Conservation (phyloP, 2,888 invertebrate species). For the Acronicta psi region DNA sequence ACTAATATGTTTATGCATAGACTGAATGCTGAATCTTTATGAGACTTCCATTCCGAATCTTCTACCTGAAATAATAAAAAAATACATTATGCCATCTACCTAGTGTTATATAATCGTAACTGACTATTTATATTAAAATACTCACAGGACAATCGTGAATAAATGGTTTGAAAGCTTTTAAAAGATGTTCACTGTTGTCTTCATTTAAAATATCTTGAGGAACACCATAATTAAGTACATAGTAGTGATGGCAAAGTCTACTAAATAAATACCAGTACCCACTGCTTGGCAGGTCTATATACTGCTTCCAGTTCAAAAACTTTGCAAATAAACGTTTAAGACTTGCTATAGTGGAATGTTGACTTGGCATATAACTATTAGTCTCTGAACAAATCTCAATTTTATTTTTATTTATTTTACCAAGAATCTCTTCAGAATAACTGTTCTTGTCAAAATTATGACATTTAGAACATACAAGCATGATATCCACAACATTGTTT, state of each 20-base stretch:
- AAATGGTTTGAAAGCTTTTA: conserved; percentile 73
- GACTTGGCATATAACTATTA: conserved; percentile 58
- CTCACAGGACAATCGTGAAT: conserved; percentile 41
- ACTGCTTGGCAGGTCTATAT: conserved; percentile 65
- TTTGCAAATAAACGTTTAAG: conserved; percentile 73
- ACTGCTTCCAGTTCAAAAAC: conserved; percentile 77
- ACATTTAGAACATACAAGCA: conserved; percentile 76
- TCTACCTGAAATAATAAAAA: conserved; percentile 62
- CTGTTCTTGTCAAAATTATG: conserved; percentile 57
- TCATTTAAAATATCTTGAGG: conserved; percentile 69
- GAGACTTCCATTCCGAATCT: conserved; percentile 64
- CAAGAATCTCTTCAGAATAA: conserved; percentile 46
- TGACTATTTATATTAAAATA: conserved; percentile 11
- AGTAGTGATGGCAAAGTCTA: conserved; percentile 76
- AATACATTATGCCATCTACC: background rate
- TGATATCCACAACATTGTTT: conserved; percentile 63
- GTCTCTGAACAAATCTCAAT: conserved; percentile 64
- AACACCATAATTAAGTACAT: conserved; percentile 74
- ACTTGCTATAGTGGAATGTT: conserved; percentile 64
- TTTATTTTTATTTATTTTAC: conserved; percentile 53
- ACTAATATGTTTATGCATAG: conserved; percentile 81
- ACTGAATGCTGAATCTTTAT: conserved; percentile 75
- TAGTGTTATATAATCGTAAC: background rate
- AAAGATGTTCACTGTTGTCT: conserved; percentile 69
- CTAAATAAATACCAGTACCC: conserved; percentile 73